Percentiles rank a stretch among this genome's conserved stretches.
Evolutionary conservation across 2,113 vertebrate genomes (phyloP).

Genomic region (Rhombomys opimus): DNA sequence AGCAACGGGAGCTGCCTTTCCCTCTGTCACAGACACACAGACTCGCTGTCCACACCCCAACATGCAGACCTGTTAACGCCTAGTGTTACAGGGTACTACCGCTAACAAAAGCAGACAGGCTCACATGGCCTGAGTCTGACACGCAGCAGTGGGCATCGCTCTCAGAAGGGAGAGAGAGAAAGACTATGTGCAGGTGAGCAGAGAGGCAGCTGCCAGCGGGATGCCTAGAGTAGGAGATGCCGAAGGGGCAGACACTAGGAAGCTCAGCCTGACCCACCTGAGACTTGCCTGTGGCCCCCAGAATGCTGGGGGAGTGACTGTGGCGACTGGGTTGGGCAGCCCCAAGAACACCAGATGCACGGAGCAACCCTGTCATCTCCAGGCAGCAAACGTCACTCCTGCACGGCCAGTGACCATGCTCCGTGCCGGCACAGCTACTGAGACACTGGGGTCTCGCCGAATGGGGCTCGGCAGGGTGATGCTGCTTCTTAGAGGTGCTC

Average conservation of each 20-base stretch:
- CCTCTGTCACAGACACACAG: not conserved
- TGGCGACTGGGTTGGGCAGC: not conserved
- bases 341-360: not conserved
- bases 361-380: not conserved
- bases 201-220: not conserved
- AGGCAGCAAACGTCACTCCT: not conserved
- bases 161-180: not conserved
- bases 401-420: not conserved
- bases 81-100: not conserved
- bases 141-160: not conserved
- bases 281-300: not conserved
- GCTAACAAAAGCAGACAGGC: not conserved
- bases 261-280: rapidly evolving
- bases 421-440: not conserved
- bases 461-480: not conserved
- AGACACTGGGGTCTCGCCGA: not conserved
- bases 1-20: not conserved
- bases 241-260: not conserved
- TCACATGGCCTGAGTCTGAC: not conserved
- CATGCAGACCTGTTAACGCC: not conserved
- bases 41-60: not conserved
- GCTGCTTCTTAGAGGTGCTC: not conserved
- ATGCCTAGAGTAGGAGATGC: not conserved
- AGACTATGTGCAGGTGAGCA: rapidly evolving
- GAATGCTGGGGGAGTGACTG: not conserved